A percentile compares a stretch with the other conserved stretches of the same genome.
These are phyloP conservation scores for Odocoileus virginianus DNA, from an alignment of 2,113 vertebrate genomes.

Conservation along the genomic window DNA sequence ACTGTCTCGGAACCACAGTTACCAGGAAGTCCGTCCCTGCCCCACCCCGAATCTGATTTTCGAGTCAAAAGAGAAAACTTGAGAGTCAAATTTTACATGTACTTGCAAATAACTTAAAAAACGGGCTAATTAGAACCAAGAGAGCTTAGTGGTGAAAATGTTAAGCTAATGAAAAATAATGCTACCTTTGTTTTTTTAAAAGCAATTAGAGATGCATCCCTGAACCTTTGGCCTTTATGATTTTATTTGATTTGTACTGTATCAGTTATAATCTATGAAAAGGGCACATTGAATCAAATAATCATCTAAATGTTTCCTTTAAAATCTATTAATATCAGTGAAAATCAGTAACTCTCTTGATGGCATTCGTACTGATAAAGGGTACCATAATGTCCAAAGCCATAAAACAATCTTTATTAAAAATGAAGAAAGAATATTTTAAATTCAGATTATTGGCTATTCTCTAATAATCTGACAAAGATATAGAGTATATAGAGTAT, in stretches of 20 bases:
- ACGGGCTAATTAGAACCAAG: neutral
- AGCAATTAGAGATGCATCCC: neutral
- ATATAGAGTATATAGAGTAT: too few species aligned
- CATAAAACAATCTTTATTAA: neutral
- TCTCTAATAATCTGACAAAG: neutral
- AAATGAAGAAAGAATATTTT: neutral
- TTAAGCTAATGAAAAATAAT: neutral
- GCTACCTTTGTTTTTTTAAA: neutral
- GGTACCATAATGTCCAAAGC: neutral
- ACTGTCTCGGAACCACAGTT: neutral
- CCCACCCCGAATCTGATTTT: too few species aligned
- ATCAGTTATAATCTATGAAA: neutral
- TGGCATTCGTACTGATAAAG: fast-evolving
- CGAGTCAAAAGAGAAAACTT: neutral
- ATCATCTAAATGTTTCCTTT: neutral
- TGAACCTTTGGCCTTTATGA: neutral
- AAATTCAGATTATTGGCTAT: neutral
- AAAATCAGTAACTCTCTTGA: neutral
- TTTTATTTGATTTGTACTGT: neutral
- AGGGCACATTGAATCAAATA: neutral
- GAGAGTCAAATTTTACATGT: neutral
- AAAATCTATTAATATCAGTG: neutral
- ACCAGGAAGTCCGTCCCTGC: neutral
- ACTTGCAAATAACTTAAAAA: neutral
- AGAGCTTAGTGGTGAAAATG: neutral